Percentiles rank a stretch among this genome's conserved stretches.
Evolutionary conservation across 2,113 vertebrate species (phyloP).

Genomic region (Catharus bicknelli): DNA sequence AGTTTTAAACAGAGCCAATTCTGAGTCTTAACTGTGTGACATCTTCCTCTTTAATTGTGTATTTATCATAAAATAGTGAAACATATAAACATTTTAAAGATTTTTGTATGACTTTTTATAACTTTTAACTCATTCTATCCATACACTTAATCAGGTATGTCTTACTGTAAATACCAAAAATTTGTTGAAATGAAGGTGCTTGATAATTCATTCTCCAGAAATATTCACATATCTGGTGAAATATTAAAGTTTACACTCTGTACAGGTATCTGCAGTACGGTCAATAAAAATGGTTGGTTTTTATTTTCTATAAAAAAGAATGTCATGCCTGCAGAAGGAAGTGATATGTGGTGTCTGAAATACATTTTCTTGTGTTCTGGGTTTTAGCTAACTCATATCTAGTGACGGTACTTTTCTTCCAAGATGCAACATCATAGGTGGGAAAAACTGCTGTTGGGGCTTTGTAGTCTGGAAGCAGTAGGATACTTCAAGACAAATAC

Average conservation of each 20-base stretch:
- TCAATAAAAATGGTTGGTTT: slow-evolving; percentile 58
- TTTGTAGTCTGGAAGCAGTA: neutral
- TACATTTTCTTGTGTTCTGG: neutral
- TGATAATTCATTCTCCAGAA: slow-evolving; percentile 68
- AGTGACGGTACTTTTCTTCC: neutral
- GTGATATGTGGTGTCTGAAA: neutral
- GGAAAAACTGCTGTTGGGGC: neutral
- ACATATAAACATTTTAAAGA: slow-evolving; percentile 54
- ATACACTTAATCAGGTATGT: slow-evolving; percentile 54
- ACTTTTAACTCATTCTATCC: slow-evolving; percentile 57
- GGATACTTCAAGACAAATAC: neutral
- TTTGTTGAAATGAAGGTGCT: slow-evolving; percentile 79
- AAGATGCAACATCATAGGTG: neutral
- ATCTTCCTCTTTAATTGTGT: slow-evolving; percentile 25
- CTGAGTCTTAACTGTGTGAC: slow-evolving; percentile 11
- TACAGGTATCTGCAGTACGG: slow-evolving; percentile 57
- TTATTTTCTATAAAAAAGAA: slow-evolving; percentile 58
- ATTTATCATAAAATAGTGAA: slow-evolving; percentile 70
- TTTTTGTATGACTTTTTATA: slow-evolving; percentile 60
- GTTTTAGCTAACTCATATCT: neutral
- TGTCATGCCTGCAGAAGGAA: neutral
- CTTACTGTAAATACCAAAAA: slow-evolving; percentile 63
- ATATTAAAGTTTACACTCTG: slow-evolving; percentile 76
- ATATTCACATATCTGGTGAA: slow-evolving; percentile 62
- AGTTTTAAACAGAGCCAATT: slow-evolving; percentile 29